Evolutionary conservation across 53 echinoderm and acorn worm genomes (phyloP).

Genomic region (Antedon mediterranea): DNA sequence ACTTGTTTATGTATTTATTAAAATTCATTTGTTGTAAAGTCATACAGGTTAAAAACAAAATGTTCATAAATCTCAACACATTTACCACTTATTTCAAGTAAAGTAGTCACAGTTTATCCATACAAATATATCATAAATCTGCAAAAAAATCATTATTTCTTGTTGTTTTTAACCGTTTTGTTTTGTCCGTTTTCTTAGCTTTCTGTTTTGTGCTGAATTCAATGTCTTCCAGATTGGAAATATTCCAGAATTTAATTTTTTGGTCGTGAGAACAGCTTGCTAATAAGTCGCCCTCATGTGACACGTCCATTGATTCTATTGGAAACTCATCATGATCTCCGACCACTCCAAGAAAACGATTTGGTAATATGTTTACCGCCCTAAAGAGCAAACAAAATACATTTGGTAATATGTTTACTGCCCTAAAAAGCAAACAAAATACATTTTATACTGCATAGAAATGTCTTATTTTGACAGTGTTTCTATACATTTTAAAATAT

Average conservation of each 20-base stretch:
- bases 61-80: too few relatives aligned
- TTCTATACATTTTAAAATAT: too few relatives aligned
- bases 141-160: conserved; percentile 84
- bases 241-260: conserved; percentile 87
- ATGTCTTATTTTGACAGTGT: too few relatives aligned
- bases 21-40: too few relatives aligned
- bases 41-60: too few relatives aligned
- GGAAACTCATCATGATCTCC: conserved; percentile 84
- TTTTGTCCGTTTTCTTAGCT: conserved; percentile 40
- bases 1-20: too few relatives aligned
- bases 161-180: conserved; percentile 43
- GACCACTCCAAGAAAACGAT: conserved; percentile 73
- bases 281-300: conserved; percentile 35
- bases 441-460: too few relatives aligned
- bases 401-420: too few relatives aligned
- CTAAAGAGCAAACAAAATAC: conserved; percentile 19
- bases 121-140: conserved; percentile 11
- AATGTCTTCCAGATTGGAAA: conserved; percentile 49
- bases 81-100: too few relatives aligned
- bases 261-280: conserved; percentile 78
- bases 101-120: too few relatives aligned
- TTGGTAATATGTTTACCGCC: conserved; percentile 72
- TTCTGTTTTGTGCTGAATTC: conserved; percentile 49
- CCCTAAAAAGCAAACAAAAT: too few relatives aligned
- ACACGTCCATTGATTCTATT: conserved; percentile 47